phyloP scores from a whole-genome alignment of 2,113 vertebrate species.

The Synodontis membranacea region DNA sequence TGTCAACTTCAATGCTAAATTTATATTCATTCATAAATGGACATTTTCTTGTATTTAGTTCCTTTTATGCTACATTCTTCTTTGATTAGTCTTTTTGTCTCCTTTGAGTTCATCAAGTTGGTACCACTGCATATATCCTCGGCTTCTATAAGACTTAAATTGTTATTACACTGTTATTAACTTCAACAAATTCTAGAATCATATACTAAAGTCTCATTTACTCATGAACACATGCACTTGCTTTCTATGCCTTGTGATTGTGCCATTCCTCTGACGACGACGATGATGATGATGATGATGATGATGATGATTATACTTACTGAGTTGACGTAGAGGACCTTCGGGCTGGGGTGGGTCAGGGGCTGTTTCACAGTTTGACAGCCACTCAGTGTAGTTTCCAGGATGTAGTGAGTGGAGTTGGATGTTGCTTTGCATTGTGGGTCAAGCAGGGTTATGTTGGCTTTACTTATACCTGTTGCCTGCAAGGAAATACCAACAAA shows the following conservation, averaged over 20 bases:
- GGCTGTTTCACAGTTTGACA: constrained; percentile 76
- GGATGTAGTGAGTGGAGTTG: constrained; percentile 89
- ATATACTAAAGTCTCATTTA: not conserved
- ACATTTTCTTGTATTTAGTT: not conserved
- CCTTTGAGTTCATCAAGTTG: not conserved
- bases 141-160: no score
- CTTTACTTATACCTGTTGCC: constrained; percentile 76
- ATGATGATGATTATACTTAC: constrained; percentile 73
- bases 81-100: not conserved
- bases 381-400: constrained; percentile 81
- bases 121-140: not conserved
- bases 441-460: constrained; percentile 86
- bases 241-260: not conserved
- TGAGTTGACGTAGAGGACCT: constrained; percentile 83
- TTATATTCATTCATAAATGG: not conserved
- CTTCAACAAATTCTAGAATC: not conserved
- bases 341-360: constrained; percentile 56
- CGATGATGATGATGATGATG: constrained; percentile 15
- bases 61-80: not conserved
- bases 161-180: not conserved
- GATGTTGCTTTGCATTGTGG: constrained; percentile 83
- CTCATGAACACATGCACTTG: not conserved
- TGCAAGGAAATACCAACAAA: constrained; percentile 59
- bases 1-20: not conserved
- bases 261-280: not conserved